Evolutionary conservation across 2,888 invertebrate species (phyloP).

Genomic region (Scelioninae gen. 1): DNA sequence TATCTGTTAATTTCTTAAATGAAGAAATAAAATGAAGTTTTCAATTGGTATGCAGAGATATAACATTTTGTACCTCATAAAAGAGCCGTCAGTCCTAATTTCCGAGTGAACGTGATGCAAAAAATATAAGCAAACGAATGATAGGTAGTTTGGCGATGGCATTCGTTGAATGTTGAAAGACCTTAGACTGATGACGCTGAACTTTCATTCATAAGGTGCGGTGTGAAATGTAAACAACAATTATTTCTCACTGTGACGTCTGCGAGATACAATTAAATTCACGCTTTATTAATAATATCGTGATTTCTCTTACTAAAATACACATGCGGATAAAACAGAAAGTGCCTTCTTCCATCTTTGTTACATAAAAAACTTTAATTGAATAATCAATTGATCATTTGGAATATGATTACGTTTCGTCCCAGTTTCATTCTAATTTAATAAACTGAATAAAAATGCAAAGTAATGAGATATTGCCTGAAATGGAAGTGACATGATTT

Average conservation of each 20-base stretch:
- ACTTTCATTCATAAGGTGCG: conserved; percentile 51
- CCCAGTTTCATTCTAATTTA: neutral
- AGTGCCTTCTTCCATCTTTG: neutral
- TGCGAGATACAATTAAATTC: neutral
- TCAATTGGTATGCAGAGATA: neutral
- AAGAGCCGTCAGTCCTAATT: neutral
- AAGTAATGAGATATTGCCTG: neutral
- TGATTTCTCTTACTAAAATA: neutral
- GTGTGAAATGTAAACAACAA: conserved; percentile 51
- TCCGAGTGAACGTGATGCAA: neutral
- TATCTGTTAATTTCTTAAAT: no score
- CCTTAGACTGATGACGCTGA: conserved; percentile 23
- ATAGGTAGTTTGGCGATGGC: conserved; percentile 2
- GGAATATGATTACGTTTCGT: neutral
- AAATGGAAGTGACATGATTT: neutral
- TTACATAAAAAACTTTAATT: neutral
- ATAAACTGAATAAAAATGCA: neutral
- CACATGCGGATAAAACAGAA: neutral
- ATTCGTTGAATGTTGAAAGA: conserved; percentile 44
- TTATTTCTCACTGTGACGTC: conserved; percentile 7
- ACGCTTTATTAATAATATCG: neutral
- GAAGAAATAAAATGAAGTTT: no score
- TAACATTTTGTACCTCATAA: neutral
- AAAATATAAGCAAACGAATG: conserved; percentile 1
- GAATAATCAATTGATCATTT: neutral